These are phyloP conservation scores for Cassiopea andromeda DNA, from an alignment of 30 jellyfish, hydroid and myxozoan genomes.

Conservation along the genomic window DNA sequence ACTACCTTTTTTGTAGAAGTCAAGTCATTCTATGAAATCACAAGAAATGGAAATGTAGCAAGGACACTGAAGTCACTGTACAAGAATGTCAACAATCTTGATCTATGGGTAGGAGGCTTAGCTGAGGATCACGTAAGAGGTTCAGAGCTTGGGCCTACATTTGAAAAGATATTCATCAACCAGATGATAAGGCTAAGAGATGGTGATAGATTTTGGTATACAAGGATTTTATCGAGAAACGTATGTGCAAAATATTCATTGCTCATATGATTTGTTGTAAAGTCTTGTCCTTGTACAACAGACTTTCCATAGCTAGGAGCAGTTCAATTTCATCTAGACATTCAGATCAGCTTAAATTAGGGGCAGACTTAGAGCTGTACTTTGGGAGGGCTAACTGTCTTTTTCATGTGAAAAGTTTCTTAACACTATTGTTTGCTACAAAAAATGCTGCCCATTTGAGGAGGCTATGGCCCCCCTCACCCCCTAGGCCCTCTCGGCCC, in stretches of 20 bases:
- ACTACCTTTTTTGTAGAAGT: conserved; percentile 25
- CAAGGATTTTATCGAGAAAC: conserved; percentile 54
- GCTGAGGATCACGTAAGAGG: conserved; percentile 86
- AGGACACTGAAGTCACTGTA: conserved; percentile 39
- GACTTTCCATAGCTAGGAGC: too few species aligned
- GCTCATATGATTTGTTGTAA: too few species aligned
- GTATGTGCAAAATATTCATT: conserved; percentile 16
- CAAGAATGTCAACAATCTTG: conserved; percentile 70
- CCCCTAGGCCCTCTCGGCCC: too few species aligned
- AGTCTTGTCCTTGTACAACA: too few species aligned
- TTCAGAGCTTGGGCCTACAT: conserved; percentile 92
- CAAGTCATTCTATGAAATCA: conserved; percentile 63
- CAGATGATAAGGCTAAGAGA: conserved; percentile 75
- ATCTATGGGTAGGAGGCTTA: conserved; percentile 95
- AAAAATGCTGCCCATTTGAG: too few species aligned
- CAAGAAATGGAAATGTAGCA: conserved; percentile 69
- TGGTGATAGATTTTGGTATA: conserved; percentile 92
- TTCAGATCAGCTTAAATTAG: too few species aligned
- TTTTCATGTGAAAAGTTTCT: too few species aligned
- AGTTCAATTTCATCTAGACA: too few species aligned
- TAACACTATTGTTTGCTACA: too few species aligned
- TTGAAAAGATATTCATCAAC: conserved; percentile 67
- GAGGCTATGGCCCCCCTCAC: too few species aligned
- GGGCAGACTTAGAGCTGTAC: too few species aligned
- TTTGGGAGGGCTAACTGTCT: too few species aligned